Conservation (phyloP, 2,113 vertebrate genomes). For the Bambusicola thoracicus region DNA sequence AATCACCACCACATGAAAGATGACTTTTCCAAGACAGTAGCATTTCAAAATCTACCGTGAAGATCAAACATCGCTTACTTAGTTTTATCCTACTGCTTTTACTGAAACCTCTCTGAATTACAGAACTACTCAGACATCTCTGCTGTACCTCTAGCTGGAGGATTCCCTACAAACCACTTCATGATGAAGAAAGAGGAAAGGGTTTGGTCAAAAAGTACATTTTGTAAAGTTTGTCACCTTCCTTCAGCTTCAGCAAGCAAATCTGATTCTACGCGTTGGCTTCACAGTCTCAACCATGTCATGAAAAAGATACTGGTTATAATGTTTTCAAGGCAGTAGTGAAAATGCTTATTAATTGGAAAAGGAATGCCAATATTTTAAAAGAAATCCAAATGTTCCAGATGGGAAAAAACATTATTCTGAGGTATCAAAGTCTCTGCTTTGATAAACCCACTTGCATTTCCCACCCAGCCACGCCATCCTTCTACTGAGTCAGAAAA, state of each 20-base stretch:
- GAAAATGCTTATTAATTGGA: neutral
- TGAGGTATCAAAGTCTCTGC: neutral
- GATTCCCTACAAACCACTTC: neutral
- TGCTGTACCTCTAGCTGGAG: neutral
- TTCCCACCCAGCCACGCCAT: neutral
- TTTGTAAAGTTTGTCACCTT: neutral
- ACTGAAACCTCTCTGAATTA: neutral
- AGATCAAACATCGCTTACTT: slow-evolving; percentile 2
- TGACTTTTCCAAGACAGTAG: slow-evolving; percentile 43
- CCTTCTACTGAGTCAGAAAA: neutral
- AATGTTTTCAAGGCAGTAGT: neutral
- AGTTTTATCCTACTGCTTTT: slow-evolving; percentile 16
- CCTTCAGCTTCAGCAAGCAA: neutral
- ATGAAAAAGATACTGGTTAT: neutral
- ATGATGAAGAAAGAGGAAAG: neutral
- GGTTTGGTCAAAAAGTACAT: neutral
- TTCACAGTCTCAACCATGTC: neutral
- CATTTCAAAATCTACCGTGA: slow-evolving; percentile 19
- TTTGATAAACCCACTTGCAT: neutral
- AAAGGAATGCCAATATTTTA: neutral
- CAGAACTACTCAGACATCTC: neutral
- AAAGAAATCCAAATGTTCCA: neutral
- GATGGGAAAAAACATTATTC: neutral
- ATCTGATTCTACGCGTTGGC: neutral
- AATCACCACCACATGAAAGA: slow-evolving; percentile 55